These are phyloP conservation scores for Abscondita cerata DNA, from an alignment of 2,888 invertebrate species.

Conservation along the genomic window DNA sequence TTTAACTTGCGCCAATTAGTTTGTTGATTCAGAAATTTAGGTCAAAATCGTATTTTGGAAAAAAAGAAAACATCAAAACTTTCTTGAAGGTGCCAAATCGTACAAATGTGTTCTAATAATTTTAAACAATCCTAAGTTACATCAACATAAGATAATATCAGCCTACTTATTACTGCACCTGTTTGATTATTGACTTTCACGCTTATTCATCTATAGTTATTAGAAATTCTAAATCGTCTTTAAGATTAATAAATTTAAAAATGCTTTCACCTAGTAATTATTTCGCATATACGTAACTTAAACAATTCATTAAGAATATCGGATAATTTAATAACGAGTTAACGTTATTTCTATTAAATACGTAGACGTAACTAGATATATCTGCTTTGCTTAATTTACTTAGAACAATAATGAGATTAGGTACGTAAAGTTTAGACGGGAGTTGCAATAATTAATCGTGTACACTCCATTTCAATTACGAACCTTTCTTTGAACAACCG, in stretches of 20 bases:
- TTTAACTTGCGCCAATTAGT: too few species aligned
- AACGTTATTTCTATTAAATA: slow-evolving; percentile 29
- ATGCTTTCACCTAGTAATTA: slow-evolving; percentile 20
- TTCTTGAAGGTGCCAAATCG: too few species aligned
- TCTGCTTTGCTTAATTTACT: slow-evolving; percentile 24
- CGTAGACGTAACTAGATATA: slow-evolving; percentile 15
- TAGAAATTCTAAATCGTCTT: slow-evolving; percentile 20
- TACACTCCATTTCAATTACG: slow-evolving; percentile 28
- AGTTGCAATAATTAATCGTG: slow-evolving; percentile 27
- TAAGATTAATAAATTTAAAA: slow-evolving; percentile 8
- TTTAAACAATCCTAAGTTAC: background rate
- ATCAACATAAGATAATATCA: slow-evolving; percentile 11
- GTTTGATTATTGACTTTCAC: slow-evolving; percentile 22
- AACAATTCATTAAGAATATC: background rate
- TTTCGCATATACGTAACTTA: background rate
- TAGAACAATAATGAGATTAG: slow-evolving; percentile 26
- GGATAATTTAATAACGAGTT: slow-evolving; percentile 3
- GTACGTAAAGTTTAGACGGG: slow-evolving; percentile 18
- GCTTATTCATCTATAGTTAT: slow-evolving; percentile 7
- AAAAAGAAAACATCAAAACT: too few species aligned
- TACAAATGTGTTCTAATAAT: too few species aligned
- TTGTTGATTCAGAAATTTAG: too few species aligned
- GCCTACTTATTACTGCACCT: slow-evolving; percentile 16
- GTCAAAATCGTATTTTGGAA: too few species aligned
- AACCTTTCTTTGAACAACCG: slow-evolving; percentile 29